Evolutionary conservation across 2,113 vertebrate genomes (phyloP), one percentile per base, ranked within the genome.

Genomic region (Sceloporus undulatus): DNA sequence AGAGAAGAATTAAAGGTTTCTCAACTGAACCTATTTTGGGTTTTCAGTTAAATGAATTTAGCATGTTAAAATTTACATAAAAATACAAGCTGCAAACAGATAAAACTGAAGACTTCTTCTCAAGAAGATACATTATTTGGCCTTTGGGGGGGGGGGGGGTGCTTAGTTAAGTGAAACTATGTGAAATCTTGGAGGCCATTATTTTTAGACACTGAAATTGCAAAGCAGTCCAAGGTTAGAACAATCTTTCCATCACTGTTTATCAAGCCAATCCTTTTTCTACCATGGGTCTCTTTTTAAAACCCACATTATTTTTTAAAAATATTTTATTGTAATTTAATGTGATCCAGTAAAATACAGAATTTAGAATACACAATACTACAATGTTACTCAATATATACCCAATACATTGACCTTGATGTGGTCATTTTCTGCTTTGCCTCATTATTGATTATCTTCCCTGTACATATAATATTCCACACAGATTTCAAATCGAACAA

Each of bases 41-140:
- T 27, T 92, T 87, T 79, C n/a, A 54, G 21, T 88, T 79, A 76
- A 70, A 18, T 16, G 48, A 21, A 78, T 16, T 70, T 84, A 85
- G 21, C 21, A 19, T 38, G 40, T 91, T 29, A 85, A 38, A 85
- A 85, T 0, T n/a, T 2, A 76, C 83, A 38, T n/a, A 40, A 90
- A 54, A 90, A 85, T 62, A 87, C 68, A 89, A 88, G 79, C 42
- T 54, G 73, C 9, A 90, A 9, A 84, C 11, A 78, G 52, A 88
- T 10, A 21, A 66, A 77, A 85, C 87, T 89, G 48, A 86, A 91
- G n/a, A 62, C 87, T 87, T 66, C 8, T 1, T 13, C 48, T 25
- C 59, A 66, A 52, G 5, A 7, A 83, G 11, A 83, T 70, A n/a
- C 25, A 48, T 70, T n/a, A 34, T 13, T 14, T 27, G 62, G 87